Evolutionary conservation across 2,113 vertebrate genomes (phyloP).

Genomic region (Oncorhynchus keta): DNA sequence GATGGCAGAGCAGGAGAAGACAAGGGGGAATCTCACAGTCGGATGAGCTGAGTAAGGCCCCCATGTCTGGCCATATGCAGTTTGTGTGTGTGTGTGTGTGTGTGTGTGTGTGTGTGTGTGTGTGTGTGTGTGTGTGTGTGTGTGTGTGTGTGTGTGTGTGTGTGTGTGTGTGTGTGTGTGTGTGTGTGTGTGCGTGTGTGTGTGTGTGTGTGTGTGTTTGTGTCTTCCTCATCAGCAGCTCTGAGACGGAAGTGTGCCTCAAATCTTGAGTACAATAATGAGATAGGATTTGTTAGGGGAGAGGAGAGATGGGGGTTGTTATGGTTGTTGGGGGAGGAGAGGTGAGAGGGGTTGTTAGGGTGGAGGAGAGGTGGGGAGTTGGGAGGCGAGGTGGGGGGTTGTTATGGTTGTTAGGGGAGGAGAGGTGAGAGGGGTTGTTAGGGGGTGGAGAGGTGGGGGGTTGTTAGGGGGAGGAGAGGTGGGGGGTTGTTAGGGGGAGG

Average conservation of each 20-base stretch:
- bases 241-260: slow-evolving; percentile 91
- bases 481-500: too few relatives aligned
- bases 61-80: slow-evolving; percentile 52
- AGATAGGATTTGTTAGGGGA: slow-evolving; percentile 1
- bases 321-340: slow-evolving; percentile 23
- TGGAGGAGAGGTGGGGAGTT: background rate
- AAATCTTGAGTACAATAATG: slow-evolving; percentile 60
- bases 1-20: slow-evolving; percentile 80
- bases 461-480: too few relatives aligned
- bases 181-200: too few relatives aligned
- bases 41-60: slow-evolving; percentile 81
- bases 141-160: too few relatives aligned
- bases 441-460: slow-evolving; percentile 8
- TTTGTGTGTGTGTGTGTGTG: too few relatives aligned
- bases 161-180: too few relatives aligned
- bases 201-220: too few relatives aligned
- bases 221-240: slow-evolving; percentile 72
- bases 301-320: slow-evolving; percentile 31
- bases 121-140: too few relatives aligned
- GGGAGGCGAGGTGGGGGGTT: slow-evolving; percentile 9
- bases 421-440: background rate
- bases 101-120: too few relatives aligned
- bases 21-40: slow-evolving; percentile 91
- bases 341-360: slow-evolving; percentile 12
- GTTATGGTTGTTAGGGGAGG: slow-evolving; percentile 12